Conservation (phyloP, 2,797 vertebrate species). For the Esox masquinongy region DNA sequence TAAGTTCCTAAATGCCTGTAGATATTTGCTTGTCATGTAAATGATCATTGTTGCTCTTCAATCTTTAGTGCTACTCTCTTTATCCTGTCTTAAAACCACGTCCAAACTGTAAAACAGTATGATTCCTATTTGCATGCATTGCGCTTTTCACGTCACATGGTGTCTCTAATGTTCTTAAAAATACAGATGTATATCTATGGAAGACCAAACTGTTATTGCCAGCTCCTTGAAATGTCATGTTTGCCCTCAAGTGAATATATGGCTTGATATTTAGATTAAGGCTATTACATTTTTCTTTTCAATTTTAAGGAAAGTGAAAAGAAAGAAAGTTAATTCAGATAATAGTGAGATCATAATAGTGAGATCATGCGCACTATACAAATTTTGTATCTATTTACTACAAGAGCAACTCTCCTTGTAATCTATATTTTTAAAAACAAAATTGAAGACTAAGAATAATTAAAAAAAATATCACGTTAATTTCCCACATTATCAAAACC, state of each 20-base stretch:
- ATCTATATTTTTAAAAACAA: background rate
- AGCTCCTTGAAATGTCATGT: conserved; percentile 13
- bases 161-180: conserved; percentile 61
- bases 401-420: background rate
- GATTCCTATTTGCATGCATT: conserved; percentile 43
- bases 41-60: background rate
- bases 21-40: background rate
- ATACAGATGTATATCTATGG: background rate
- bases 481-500: background rate
- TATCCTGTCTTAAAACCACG: background rate
- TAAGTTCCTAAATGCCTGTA: background rate
- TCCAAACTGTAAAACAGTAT: background rate
- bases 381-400: background rate
- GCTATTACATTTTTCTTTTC: background rate
- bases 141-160: conserved; percentile 52
- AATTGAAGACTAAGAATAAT: background rate
- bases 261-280: background rate
- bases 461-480: background rate
- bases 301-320: background rate
- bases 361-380: background rate
- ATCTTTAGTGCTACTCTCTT: background rate
- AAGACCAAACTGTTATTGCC: background rate
- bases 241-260: conserved; percentile 11
- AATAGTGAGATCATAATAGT: background rate
- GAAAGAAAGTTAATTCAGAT: background rate